A percentile compares a stretch with the other conserved stretches of the same genome.
These are phyloP conservation scores for Drosophila flavopinicola DNA, from an alignment of 2,888 invertebrate species.

Conservation along the genomic window DNA sequence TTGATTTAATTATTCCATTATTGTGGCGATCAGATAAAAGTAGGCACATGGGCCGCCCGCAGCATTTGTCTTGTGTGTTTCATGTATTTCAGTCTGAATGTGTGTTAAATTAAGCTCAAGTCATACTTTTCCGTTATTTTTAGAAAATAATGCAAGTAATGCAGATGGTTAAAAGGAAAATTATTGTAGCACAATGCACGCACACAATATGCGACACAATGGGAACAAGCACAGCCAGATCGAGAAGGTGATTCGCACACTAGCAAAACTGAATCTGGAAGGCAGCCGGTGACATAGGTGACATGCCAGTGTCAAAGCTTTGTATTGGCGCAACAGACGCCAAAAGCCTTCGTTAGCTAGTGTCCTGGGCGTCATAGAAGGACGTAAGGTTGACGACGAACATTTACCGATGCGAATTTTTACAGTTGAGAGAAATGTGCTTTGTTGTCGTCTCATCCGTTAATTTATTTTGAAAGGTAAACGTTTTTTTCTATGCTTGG, in stretches of 20 bases:
- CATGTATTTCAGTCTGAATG: too few species aligned
- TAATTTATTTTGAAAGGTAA: constrained; percentile 56
- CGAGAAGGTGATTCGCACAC: constrained; percentile 1
- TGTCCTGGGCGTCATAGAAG: constrained; percentile 54
- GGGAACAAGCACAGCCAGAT: constrained; percentile 4
- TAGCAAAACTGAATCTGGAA: not conserved
- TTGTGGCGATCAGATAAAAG: too few species aligned
- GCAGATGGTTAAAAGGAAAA: constrained; percentile 10
- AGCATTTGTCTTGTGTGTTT: too few species aligned
- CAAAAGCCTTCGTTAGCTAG: constrained; percentile 42
- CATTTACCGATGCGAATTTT: constrained; percentile 48
- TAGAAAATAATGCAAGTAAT: constrained; percentile 1
- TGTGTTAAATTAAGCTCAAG: not conserved
- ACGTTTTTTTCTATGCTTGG: constrained; percentile 18
- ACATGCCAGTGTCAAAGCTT: constrained; percentile 37
- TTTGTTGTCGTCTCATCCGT: constrained; percentile 48
- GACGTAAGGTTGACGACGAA: constrained; percentile 33
- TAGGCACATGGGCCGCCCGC: too few species aligned
- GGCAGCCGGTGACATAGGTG: constrained; percentile 7
- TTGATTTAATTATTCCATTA: too few species aligned
- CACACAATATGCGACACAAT: not conserved
- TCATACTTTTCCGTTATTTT: not conserved
- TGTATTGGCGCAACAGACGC: constrained; percentile 18
- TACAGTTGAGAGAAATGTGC: constrained; percentile 50
- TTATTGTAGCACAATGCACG: not conserved